Percentiles rank a stretch among this genome's conserved stretches.
phyloP scores from a whole-genome alignment of 2,797 vertebrate genomes.

The Poecilia gillii region DNA sequence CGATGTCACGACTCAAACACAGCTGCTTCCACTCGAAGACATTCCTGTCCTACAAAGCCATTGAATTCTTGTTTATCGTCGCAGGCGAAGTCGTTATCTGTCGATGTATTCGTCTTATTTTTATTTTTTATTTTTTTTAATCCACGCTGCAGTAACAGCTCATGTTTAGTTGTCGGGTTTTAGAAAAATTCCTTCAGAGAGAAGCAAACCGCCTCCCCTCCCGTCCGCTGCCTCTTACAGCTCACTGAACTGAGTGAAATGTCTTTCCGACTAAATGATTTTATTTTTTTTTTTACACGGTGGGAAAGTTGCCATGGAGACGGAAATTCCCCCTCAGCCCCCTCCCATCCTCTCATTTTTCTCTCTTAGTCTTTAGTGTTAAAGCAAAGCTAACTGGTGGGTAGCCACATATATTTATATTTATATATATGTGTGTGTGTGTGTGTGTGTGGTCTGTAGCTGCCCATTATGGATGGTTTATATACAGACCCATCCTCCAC shows the following conservation, averaged over 20 bases:
- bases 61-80: slow-evolving; percentile 46
- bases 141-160: slow-evolving; percentile 26
- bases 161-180: slow-evolving; percentile 52
- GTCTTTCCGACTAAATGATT: slow-evolving; percentile 83
- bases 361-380: slow-evolving; percentile 51
- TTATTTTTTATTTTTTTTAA: background rate
- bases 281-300: slow-evolving; percentile 75
- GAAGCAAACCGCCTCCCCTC: slow-evolving; percentile 52
- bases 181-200: slow-evolving; percentile 50
- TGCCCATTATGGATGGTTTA: slow-evolving; percentile 65
- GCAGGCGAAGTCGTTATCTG: slow-evolving; percentile 40
- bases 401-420: slow-evolving; percentile 45
- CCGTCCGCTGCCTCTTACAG: slow-evolving; percentile 74
- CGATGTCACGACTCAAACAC: slow-evolving; percentile 5
- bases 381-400: slow-evolving; percentile 65
- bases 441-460: slow-evolving; percentile 35
- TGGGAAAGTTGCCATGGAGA: slow-evolving; percentile 85
- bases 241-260: slow-evolving; percentile 83
- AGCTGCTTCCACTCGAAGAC: slow-evolving; percentile 6
- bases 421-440: background rate
- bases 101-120: too few species aligned
- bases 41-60: slow-evolving; percentile 26
- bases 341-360: slow-evolving; percentile 34
- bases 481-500: slow-evolving; percentile 58
- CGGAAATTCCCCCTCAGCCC: slow-evolving; percentile 38